Conservation (phyloP, 2,113 vertebrate genomes). For the Geococcyx californianus region DNA sequence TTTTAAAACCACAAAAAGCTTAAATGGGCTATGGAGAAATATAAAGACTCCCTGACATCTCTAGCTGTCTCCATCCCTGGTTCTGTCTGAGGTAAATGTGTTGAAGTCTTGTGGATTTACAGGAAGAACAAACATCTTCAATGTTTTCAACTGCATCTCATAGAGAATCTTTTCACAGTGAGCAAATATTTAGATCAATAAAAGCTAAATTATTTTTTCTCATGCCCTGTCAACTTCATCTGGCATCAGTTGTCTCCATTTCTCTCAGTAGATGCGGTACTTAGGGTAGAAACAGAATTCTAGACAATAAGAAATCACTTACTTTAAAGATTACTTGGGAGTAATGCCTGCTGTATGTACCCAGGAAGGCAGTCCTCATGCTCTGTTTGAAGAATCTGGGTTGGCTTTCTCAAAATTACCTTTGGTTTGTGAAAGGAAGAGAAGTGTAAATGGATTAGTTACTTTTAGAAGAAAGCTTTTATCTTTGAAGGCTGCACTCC, state of each 20-base stretch:
- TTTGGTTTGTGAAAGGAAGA: not conserved
- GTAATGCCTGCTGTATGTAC: not conserved
- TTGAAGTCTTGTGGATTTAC: not conserved
- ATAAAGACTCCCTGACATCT: not conserved
- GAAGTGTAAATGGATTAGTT: not conserved
- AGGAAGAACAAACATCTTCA: not conserved
- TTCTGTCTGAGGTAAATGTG: not conserved
- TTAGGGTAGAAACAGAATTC: not conserved
- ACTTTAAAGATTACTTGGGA: not conserved
- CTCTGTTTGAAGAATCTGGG: not conserved
- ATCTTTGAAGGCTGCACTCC: not conserved
- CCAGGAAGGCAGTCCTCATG: not conserved
- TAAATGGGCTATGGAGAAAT: not conserved
- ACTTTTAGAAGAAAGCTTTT: not conserved
- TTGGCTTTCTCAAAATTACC: not conserved
- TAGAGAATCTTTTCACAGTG: not conserved
- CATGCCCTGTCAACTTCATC: not conserved
- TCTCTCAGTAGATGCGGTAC: not conserved
- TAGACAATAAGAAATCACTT: not conserved
- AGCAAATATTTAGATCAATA: not conserved
- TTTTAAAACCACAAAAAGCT: not conserved
- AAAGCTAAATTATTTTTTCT: not conserved
- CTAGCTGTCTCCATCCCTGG: not conserved
- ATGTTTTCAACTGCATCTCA: not conserved
- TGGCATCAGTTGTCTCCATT: not conserved